Evolutionary conservation across 2,888 invertebrate genomes (phyloP), one percentile per base, ranked within the genome.

Genomic region (Scaptomyza tumidula): DNA sequence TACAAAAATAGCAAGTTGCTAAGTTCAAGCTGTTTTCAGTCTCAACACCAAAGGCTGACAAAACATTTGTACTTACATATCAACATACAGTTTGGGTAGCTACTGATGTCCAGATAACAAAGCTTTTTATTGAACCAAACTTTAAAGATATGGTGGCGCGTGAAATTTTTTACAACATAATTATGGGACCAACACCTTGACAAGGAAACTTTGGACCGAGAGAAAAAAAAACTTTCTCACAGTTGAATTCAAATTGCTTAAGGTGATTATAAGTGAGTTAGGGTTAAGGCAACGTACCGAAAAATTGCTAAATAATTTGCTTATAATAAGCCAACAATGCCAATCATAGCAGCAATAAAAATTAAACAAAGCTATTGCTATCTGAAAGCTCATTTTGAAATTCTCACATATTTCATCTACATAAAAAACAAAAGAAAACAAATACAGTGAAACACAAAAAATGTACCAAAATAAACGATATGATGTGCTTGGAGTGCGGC

Each of bases 271-370:
- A 62, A 41, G 16, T 46, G 14, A 45, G 62, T 53, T 39, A 35
- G 19, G 14, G 33, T 1, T 35, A 14, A 14, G 54, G 35, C 63
- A 64, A 60, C 19, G 41, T 3, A 29, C 39, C 3, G 13, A 27
- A 29, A 50, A 52, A 63, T 48, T 63, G 11, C 24, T 7, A 37
- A 62, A 52, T 39, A 60, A 63, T 64, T 16, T 19, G 9, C 19
- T 33, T 31, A 24, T 35, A 54, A 63, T 63, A 41, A 24, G 11
- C 41, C 35, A 54, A 54, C 39, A 37, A 55, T 41, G 35, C 27
- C 14, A 48, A 19, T 4, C 19, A 14, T 11, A 43, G 19, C 10
- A 33, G 31, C 3, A n/a, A 50, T 5, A 2, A 9, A 58, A 52
- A 11, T 27, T 11, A 6, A 61, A 31, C 16, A 16, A 60, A 37